Conservation (phyloP, 30 jellyfish, hydroid and myxozoan species). For the Aurelia aurita region DNA sequence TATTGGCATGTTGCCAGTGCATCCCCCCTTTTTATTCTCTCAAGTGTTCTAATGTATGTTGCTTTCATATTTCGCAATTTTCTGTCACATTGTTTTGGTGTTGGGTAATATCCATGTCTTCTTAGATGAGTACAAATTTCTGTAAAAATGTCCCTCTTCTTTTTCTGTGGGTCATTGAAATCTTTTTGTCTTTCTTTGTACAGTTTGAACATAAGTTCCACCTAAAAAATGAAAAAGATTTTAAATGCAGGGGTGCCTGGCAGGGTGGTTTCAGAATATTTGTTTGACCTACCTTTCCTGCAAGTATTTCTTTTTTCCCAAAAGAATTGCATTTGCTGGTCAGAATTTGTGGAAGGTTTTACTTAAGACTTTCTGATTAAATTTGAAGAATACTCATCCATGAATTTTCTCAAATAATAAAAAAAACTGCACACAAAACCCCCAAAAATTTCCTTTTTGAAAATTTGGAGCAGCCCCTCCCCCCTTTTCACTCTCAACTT, state of each 20-base stretch:
- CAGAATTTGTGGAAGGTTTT: too few species aligned
- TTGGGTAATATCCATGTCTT: constrained; percentile 57
- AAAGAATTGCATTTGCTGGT: too few species aligned
- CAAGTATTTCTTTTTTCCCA: too few species aligned
- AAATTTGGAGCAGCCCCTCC: too few species aligned
- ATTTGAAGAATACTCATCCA: too few species aligned
- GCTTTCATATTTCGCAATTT: constrained; percentile 70
- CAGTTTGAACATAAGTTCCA: constrained; percentile 52
- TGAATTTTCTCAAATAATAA: too few species aligned
- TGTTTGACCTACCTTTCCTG: background rate
- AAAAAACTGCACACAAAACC: too few species aligned
- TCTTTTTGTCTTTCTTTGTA: constrained; percentile 66
- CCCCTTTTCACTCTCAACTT: too few species aligned
- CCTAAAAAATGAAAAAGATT: constrained; percentile 9
- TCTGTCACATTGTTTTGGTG: constrained; percentile 74
- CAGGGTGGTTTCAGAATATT: background rate
- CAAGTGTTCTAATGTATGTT: constrained; percentile 62
- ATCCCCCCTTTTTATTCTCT: constrained; percentile 66
- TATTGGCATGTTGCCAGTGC: constrained; percentile 60
- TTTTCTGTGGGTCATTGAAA: constrained; percentile 59
- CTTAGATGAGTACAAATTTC: constrained; percentile 43
- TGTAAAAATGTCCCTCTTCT: constrained; percentile 40
- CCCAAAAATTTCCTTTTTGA: too few species aligned
- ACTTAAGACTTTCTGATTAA: too few species aligned
- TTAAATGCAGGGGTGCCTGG: background rate